A percentile compares a stretch with the other conserved stretches of the same genome.
phyloP scores from a whole-genome alignment of 2,888 invertebrate species.

The Abrostola triplasia region DNA sequence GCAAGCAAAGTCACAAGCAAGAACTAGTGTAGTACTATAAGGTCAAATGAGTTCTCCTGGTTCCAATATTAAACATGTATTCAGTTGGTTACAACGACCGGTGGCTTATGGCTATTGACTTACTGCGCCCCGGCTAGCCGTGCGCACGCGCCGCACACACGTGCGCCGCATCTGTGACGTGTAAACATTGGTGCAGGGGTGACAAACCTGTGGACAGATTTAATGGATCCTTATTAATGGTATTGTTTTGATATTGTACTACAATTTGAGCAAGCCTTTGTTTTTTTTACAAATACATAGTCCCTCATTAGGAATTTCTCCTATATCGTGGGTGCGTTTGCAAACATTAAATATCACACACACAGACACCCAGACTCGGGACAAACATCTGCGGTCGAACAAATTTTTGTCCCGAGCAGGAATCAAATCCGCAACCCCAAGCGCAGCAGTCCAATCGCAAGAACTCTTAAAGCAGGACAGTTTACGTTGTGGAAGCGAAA shows the following conservation, averaged over 20 bases:
- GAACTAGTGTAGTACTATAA: not conserved
- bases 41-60: not conserved
- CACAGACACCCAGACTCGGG: too few species aligned
- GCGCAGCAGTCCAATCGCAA: too few species aligned
- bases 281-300: not conserved
- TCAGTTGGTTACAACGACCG: slow-evolving; percentile 6
- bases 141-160: slow-evolving; percentile 68
- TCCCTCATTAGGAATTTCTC: too few species aligned
- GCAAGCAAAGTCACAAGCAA: too few species aligned
- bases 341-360: too few species aligned
- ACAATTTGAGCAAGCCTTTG: not conserved
- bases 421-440: too few species aligned
- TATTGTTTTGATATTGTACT: not conserved
- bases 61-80: not conserved
- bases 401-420: too few species aligned
- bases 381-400: too few species aligned
- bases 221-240: not conserved
- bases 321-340: too few species aligned
- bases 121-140: slow-evolving; percentile 25
- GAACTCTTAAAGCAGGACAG: too few species aligned
- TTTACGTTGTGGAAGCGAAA: too few species aligned
- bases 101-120: slow-evolving; percentile 34
- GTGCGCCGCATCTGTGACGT: slow-evolving; percentile 71
- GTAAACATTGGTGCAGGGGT: slow-evolving; percentile 65
- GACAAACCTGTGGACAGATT: slow-evolving; percentile 1